Base-by-base conservation (phyloP, 2,113 vertebrate genomes). In the Myotis lucifugus region DNA sequence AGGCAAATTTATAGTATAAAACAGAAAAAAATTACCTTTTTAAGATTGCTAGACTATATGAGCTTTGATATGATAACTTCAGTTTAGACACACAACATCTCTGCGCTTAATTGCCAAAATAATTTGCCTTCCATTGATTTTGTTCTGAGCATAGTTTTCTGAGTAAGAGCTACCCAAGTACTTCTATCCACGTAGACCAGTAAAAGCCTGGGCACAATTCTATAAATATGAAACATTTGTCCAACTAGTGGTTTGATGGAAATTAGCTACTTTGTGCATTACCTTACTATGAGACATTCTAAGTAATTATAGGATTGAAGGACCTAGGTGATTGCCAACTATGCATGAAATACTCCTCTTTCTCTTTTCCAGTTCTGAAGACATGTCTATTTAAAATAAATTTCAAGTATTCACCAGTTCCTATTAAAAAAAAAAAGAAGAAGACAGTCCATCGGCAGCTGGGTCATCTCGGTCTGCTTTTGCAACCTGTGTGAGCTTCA, bases 81-180 rank as follows among this genome's bases (percentile, higher is more conserved):
- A 77, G 46, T 79, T 88, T 79, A 92, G 69, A 6, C n/a, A 74
- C 12, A 52, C 67, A 69, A 66, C 50, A 91, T 85, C 77, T 91
- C 61, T 83, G 52, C 42, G 32, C 17, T 82, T 40, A 82, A 88
- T 92, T 94, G 52, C 46, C 32, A 61, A 82, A 86, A 34, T 95
- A 77, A 54, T 84, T 94, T 92, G 14, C 23, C 90, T 92, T 94
- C 66, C 19, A 34, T 82, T 70, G 37, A 56, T 94, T 91, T 92
- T 88, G 23, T 59, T 61, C 59, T 61, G 85, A 92, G 10, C 29
- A 59, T 42, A 84, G 48, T 29, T 84, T 90, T 93, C 72, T n/a
- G 76, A 59, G 27, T 64, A 72, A 74, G 15, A 96, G 40, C 27
- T 34, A n/a, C 5, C 4, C 13, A 79, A 50, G 29, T 77, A 6